Evolutionary conservation across 2,113 vertebrate species (phyloP).

Genomic region (Phoenicopterus ruber): DNA sequence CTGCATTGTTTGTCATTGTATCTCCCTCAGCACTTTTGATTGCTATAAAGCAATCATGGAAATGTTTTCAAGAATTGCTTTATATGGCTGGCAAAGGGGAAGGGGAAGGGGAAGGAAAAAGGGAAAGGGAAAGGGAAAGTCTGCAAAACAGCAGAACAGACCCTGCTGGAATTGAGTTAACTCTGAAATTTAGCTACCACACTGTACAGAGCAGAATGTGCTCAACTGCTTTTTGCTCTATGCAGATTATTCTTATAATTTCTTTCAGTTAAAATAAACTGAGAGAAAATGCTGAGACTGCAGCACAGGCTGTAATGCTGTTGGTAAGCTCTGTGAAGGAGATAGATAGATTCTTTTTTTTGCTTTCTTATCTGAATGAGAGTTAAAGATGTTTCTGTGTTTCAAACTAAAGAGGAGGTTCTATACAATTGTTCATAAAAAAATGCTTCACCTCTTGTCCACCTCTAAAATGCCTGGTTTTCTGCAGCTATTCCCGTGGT

Average conservation of each 20-base stretch:
- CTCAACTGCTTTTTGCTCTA: neutral
- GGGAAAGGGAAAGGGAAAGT: neutral
- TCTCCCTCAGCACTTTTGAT: neutral
- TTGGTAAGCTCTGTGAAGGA: neutral
- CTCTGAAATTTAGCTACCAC: neutral
- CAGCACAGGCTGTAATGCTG: neutral
- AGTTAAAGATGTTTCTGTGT: neutral
- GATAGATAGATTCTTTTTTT: neutral
- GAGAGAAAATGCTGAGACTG: neutral
- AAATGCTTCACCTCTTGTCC: neutral
- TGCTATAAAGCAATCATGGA: neutral
- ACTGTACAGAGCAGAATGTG: neutral
- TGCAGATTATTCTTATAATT: neutral
- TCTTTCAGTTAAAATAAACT: neutral
- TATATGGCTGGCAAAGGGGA: neutral
- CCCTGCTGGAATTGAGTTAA: neutral
- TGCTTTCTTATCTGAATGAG: neutral
- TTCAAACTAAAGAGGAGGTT: neutral
- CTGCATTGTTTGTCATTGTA: neutral
- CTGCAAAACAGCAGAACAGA: neutral
- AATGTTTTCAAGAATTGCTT: neutral
- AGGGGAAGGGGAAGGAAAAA: neutral
- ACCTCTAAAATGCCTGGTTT: neutral
- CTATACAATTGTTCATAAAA: neutral
- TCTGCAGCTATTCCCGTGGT: neutral